These are phyloP conservation scores for Cosmorhoe ocellata DNA, from an alignment of 2,888 invertebrate species.

Conservation along the genomic window DNA sequence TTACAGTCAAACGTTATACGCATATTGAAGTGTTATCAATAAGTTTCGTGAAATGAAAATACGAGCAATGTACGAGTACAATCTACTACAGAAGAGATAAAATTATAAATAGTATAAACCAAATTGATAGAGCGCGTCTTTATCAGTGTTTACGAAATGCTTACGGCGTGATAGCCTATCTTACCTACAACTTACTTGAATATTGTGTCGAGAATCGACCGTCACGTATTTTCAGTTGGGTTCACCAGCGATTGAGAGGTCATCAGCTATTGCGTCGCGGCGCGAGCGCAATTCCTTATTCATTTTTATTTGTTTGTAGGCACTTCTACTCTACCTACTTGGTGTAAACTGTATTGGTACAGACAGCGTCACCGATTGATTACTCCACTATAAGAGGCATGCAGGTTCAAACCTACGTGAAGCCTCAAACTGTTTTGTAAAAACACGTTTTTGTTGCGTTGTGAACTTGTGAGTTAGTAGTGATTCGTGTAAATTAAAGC, in stretches of 20 bases:
- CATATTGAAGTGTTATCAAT: conserved; percentile 7
- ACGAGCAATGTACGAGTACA: conserved; percentile 16
- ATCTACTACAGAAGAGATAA: conserved; percentile 10
- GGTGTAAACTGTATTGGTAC: too few species aligned
- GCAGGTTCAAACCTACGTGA: too few species aligned
- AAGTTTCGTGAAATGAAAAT: conserved; percentile 6
- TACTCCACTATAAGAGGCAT: too few species aligned
- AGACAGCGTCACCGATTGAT: too few species aligned
- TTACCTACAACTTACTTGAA: not conserved
- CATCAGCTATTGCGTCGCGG: conserved; percentile 36
- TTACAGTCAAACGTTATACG: not conserved
- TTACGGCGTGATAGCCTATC: conserved; percentile 23
- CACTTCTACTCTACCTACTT: too few species aligned
- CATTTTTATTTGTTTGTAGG: not conserved
- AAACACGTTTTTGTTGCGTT: too few species aligned
- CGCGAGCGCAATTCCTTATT: not conserved
- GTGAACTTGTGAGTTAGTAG: too few species aligned
- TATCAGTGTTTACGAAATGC: conserved; percentile 29
- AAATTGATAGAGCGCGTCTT: conserved; percentile 3
- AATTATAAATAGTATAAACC: not conserved
- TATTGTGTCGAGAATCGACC: conserved; percentile 9
- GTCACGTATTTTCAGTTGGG: conserved; percentile 33
- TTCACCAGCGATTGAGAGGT: conserved; percentile 36
- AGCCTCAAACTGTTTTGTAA: too few species aligned
- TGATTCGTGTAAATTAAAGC: too few species aligned